phyloP scores from a whole-genome alignment of 2,888 invertebrate genomes.

The Temnothorax ravouxi region DNA sequence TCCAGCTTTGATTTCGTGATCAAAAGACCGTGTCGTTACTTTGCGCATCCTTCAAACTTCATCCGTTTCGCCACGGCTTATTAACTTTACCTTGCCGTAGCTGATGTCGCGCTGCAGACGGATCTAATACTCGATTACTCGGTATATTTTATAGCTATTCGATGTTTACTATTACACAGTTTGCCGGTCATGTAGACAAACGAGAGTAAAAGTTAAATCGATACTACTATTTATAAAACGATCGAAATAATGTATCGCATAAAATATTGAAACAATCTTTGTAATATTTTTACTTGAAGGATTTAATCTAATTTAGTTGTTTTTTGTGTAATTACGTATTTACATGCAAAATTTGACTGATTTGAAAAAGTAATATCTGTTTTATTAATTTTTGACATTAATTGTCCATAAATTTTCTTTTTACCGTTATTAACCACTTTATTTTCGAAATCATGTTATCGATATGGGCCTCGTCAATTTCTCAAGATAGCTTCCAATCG shows the following conservation, averaged over 20 bases:
- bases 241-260: not conserved
- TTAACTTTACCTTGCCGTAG: conserved; percentile 42
- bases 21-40: conserved; percentile 45
- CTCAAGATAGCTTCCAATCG: not conserved
- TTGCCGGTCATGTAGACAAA: not conserved
- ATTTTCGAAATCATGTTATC: conserved; percentile 16
- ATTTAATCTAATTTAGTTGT: not conserved
- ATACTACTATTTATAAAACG: not conserved
- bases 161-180: not conserved
- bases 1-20: conserved; percentile 43
- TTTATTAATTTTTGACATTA: not conserved
- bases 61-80: conserved; percentile 51
- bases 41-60: conserved; percentile 47
- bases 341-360: not conserved
- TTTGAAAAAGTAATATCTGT: conserved; percentile 4
- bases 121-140: conserved; percentile 25
- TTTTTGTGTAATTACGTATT: not conserved
- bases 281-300: not conserved
- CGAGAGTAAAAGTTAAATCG: not conserved
- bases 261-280: not conserved
- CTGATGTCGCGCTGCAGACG: conserved; percentile 29
- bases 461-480: not conserved
- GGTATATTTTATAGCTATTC: conserved; percentile 21
- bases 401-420: not conserved
- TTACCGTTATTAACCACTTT: conserved; percentile 7